phyloP scores from a whole-genome alignment of 2,113 vertebrate genomes.

The Plecturocebus donacophilus region DNA sequence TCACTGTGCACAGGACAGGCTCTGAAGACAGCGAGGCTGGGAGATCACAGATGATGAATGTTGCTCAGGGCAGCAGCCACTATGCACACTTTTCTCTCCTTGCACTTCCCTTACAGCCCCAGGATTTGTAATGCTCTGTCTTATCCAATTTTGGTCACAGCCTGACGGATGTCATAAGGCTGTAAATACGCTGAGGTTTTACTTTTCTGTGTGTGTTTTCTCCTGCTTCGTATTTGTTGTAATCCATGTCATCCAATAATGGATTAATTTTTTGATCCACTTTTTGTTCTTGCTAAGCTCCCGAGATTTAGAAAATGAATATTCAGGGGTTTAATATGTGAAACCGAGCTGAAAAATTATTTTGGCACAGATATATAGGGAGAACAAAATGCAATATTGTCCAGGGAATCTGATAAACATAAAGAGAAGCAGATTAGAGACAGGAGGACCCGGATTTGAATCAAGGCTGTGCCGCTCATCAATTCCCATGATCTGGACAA shows the following conservation, averaged over 20 bases:
- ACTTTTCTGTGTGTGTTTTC: conserved; percentile 12
- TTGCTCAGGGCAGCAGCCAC: background rate
- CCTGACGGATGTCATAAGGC: conserved; percentile 37
- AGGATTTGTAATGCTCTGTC: conserved; percentile 18
- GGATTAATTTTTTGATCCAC: background rate
- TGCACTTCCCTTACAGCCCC: background rate
- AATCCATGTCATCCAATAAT: background rate
- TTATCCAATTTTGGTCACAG: background rate
- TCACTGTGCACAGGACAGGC: rapidly evolving
- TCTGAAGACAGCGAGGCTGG: background rate
- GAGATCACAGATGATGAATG: conserved; percentile 9
- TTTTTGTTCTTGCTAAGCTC: conserved; percentile 53
- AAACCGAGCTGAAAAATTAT: conserved; percentile 50
- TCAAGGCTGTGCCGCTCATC: background rate
- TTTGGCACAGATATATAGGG: background rate
- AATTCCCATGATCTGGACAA: background rate
- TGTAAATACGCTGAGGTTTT: conserved; percentile 26
- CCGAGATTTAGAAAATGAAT: conserved; percentile 53
- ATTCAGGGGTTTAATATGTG: background rate
- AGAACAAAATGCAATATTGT: background rate
- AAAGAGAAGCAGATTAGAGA: background rate
- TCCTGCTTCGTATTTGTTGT: conserved; percentile 16
- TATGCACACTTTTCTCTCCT: background rate
- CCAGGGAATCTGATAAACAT: background rate
- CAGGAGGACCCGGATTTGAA: background rate